phyloP scores from a whole-genome alignment of 2,113 vertebrate species.

The Rattus rattus region DNA sequence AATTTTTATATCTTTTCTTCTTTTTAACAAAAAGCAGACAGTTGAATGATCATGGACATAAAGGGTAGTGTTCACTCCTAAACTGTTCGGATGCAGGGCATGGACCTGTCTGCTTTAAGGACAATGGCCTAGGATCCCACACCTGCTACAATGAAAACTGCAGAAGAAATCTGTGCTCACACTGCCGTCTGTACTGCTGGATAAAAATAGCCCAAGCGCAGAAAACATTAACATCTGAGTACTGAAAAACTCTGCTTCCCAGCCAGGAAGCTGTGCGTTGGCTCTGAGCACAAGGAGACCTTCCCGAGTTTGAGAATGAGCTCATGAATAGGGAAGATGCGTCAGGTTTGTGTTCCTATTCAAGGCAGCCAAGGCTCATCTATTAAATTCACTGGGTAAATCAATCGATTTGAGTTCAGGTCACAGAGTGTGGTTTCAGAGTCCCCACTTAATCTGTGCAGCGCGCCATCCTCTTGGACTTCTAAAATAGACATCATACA shows the following conservation, averaged over 20 bases:
- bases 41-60: conserved; percentile 76
- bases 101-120: conserved; percentile 51
- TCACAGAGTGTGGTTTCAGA: conserved; percentile 84
- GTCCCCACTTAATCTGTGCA: conserved; percentile 82
- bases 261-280: neutral
- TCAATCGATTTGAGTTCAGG: conserved; percentile 86
- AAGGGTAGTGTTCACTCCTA: conserved; percentile 57
- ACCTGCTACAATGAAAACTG: conserved; percentile 73
- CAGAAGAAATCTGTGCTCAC: conserved; percentile 66
- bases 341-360: conserved; percentile 79
- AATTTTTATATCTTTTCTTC: conserved; percentile 49
- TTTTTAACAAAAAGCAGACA: conserved; percentile 75
- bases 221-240: conserved; percentile 74
- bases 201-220: conserved; percentile 79
- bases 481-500: conserved; percentile 81
- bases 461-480: conserved; percentile 74
- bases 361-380: conserved; percentile 84
- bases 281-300: conserved; percentile 46
- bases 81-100: conserved; percentile 68
- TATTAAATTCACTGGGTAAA: conserved; percentile 87
- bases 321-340: conserved; percentile 84
- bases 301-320: conserved; percentile 83
- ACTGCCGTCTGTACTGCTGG: conserved; percentile 62
- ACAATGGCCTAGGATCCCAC: conserved; percentile 57
- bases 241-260: conserved; percentile 63